Base-by-base conservation (phyloP, 1,140 invertebrate genomes). In the Apis cerana region DNA sequence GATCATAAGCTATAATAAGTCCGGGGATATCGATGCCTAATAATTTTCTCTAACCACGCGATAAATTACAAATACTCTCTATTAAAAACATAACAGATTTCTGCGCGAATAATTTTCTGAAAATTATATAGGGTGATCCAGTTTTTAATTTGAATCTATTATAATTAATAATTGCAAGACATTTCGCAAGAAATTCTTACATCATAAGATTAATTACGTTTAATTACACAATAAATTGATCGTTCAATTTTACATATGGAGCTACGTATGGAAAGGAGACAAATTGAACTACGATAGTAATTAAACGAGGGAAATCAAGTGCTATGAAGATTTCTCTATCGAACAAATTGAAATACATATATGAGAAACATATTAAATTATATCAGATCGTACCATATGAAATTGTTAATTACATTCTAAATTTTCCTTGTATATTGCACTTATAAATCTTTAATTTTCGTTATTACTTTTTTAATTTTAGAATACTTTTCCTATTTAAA, bases 1-100 rank as follows among this genome's bases (percentile, higher is more conserved):
- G 81, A 82, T 78, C 81, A 56, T 56, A 59, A 56, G 75, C 71
- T 78, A 82, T 82, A 82, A 82, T 82, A 82, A 78, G 59, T 19
- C 75, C 19, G n/a, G 56, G 17, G 19, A 56, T 70, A 70, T 69
- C 27, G 80, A 52, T 52, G 64, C 23, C 64, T 58, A 76, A 61
- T 82, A 82, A 75, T 48, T n/a, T 19, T 2, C 62, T 59, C 21
- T 43, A 68, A 68, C 27, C 43, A 75, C 59, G 7, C 27, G 15
- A 69, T 8, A 67, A 69, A 67, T 76, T 68, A 43, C 43, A 33
- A 23, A 43, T 43, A 43, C 10, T 17, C 15, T 52, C n/a, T 19
- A 21, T 17, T 48, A 23, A 75, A 61, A 75, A 48, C 27, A 13
- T 61, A 23, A 1, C 27, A 23, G 33, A 48, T 48, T 15, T 75